Base-by-base conservation (phyloP, 1,140 invertebrate species). In the Hestina assimilis region DNA sequence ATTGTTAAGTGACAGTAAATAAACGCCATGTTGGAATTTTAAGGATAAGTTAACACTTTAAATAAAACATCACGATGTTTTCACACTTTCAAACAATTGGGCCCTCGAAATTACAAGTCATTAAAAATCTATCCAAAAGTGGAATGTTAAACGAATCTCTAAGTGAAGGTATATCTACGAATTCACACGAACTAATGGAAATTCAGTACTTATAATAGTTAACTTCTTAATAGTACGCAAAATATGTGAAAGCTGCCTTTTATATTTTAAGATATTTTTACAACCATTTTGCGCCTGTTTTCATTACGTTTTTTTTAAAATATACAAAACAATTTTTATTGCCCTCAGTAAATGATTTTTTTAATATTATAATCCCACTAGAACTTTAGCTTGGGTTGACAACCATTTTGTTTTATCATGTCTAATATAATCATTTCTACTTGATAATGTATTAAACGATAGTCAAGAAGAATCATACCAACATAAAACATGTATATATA, bases 121-220 rank as follows among this genome's bases (percentile, higher is more conserved):
- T 63, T 64, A 53, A 62, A 59, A 55, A 55, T 55, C 41, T 62
- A 68, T 59, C 71, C 71, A 69, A 71, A 66, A 66, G 63, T 74
- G 71, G 71, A 74, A 74, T 74, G 71, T 74, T 71, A 56, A 69
- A 66, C 58, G 50, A 69, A 74, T 74, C 66, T 74, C 61, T 69
- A 71, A 51, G 63, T 35, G 43, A 43, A 14, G 38, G 12, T 20
- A 31, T 35, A 15, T 35, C 40, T 50, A 59, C 38, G 19, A 15
- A 38, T 53, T 38, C 38, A 42, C 45, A 56, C 31, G 20, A 20
- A 38, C 21, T 56, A 38, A 28, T n/a, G 43, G 19, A 20, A 31
- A 46, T n/a, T 31, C 26, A 31, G 26, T 46, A 46, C 43, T 46
- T 46, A 31, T 8, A 17, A 45, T 28, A 15, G 26, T 46, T 14